These are phyloP conservation scores for Drosophila algonquin DNA, from an alignment of 2,888 invertebrate species.

Conservation along the genomic window DNA sequence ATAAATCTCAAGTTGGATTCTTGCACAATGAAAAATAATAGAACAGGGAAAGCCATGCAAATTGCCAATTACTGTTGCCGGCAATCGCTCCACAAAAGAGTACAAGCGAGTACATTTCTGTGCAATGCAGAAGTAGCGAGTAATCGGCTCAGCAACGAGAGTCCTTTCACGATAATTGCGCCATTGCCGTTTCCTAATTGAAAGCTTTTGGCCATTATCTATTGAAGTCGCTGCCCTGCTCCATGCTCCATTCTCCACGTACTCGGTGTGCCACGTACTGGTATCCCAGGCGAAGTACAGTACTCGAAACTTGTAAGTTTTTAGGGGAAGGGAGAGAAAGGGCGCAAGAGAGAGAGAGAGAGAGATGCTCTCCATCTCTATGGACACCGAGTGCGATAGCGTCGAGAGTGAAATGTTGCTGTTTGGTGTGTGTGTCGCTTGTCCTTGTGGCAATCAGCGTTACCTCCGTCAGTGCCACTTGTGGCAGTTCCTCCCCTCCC, in stretches of 20 bases:
- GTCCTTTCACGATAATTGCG: background rate
- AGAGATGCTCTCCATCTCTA: no score
- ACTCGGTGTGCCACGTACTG: constrained; percentile 30
- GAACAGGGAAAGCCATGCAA: background rate
- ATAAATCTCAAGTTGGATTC: background rate
- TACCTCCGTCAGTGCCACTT: constrained; percentile 66
- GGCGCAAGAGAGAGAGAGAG: no score
- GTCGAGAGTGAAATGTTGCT: constrained; percentile 14
- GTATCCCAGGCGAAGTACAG: constrained; percentile 38
- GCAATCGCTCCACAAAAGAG: background rate
- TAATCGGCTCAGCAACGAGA: background rate
- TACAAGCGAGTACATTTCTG: background rate
- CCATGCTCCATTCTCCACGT: background rate
- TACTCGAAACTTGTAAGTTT: constrained; percentile 70
- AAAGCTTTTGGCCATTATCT: constrained; percentile 77
- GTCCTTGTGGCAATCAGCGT: constrained; percentile 75
- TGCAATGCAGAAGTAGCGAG: background rate
- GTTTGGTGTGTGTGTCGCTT: constrained; percentile 29
- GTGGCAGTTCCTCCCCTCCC: constrained; percentile 56
- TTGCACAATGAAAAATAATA: background rate
- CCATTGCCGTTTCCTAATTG: constrained; percentile 57
- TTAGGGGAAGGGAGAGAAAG: no score
- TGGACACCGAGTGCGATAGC: constrained; percentile 15
- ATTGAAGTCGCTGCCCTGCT: constrained; percentile 10
- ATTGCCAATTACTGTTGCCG: background rate